Percentiles rank a stretch among this genome's conserved stretches.
Evolutionary conservation across 2,888 invertebrate species (phyloP).

Genomic region (Petrolisthes cinctipes): DNA sequence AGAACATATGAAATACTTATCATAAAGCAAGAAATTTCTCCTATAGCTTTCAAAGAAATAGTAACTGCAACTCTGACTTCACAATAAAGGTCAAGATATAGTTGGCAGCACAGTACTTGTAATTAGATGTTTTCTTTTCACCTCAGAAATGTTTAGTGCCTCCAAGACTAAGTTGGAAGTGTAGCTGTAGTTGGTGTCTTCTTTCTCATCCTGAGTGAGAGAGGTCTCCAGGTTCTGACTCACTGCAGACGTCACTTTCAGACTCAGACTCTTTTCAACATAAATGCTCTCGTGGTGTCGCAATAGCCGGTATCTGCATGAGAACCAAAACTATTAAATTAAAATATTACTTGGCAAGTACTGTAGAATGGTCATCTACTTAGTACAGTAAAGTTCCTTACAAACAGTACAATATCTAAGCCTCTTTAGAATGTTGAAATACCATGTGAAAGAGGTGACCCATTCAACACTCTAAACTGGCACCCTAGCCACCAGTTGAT

Average conservation of each 20-base stretch:
- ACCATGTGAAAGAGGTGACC: no score
- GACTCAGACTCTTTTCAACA: slow-evolving; percentile 55
- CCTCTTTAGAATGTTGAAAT: no score
- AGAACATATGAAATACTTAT: no score
- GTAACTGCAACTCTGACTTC: no score
- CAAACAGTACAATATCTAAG: no score
- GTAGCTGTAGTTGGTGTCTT: slow-evolving; percentile 1
- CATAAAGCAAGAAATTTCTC: no score
- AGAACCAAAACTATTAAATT: no score
- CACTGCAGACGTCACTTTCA: slow-evolving; percentile 49
- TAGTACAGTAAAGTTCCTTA: no score
- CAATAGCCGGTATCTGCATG: slow-evolving; percentile 58
- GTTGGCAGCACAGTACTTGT: not conserved
- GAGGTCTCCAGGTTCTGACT: slow-evolving; percentile 47
- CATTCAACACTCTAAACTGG: no score
- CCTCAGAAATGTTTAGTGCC: slow-evolving; percentile 46
- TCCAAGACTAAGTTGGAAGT: slow-evolving; percentile 46
- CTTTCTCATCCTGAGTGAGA: not conserved
- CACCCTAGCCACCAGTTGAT: no score
- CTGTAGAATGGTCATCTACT: not conserved
- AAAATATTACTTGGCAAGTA: not conserved
- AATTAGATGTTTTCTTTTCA: slow-evolving; percentile 16
- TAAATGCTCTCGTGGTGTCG: slow-evolving; percentile 59
- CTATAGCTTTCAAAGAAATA: no score
- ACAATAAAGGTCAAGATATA: no score